Evolutionary conservation across 2,113 vertebrate genomes (phyloP).

Genomic region (Ameiurus melas): DNA sequence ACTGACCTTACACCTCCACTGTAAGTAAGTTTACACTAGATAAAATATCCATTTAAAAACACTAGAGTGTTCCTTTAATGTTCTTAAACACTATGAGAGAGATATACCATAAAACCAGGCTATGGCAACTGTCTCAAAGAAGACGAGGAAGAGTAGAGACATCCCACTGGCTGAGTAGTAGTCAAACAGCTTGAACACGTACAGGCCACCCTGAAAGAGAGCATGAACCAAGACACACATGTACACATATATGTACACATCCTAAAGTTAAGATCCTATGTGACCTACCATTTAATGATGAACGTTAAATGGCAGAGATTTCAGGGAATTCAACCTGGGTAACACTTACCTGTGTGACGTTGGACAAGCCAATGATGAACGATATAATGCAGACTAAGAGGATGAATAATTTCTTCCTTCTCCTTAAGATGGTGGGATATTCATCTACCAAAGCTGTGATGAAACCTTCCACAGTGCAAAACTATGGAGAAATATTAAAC

Average conservation of each 20-base stretch:
- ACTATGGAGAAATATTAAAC: slow-evolving; percentile 65
- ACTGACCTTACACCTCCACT: neutral
- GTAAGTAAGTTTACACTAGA: neutral
- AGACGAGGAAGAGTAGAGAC: slow-evolving; percentile 88
- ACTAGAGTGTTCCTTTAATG: neutral
- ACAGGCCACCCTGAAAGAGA: slow-evolving; percentile 77
- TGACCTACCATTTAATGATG: too few species aligned
- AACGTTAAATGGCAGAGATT: neutral
- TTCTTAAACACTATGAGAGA: neutral
- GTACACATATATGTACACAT: neutral
- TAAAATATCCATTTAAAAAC: neutral
- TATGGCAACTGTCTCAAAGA: slow-evolving; percentile 90
- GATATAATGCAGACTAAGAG: slow-evolving; percentile 83
- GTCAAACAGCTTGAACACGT: slow-evolving; percentile 92
- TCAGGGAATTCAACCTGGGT: neutral
- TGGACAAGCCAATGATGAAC: slow-evolving; percentile 86
- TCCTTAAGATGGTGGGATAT: slow-evolving; percentile 79
- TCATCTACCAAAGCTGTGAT: slow-evolving; percentile 89
- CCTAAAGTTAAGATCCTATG: neutral
- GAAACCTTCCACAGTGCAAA: slow-evolving; percentile 91
- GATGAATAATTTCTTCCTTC: slow-evolving; percentile 88
- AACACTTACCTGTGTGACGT: slow-evolving; percentile 86
- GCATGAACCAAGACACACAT: slow-evolving; percentile 32
- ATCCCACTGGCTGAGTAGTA: slow-evolving; percentile 93
- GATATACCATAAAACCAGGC: slow-evolving; percentile 86